phyloP scores from a whole-genome alignment of 2,888 invertebrate genomes.

The Dryocosmus kuriphilus region DNA sequence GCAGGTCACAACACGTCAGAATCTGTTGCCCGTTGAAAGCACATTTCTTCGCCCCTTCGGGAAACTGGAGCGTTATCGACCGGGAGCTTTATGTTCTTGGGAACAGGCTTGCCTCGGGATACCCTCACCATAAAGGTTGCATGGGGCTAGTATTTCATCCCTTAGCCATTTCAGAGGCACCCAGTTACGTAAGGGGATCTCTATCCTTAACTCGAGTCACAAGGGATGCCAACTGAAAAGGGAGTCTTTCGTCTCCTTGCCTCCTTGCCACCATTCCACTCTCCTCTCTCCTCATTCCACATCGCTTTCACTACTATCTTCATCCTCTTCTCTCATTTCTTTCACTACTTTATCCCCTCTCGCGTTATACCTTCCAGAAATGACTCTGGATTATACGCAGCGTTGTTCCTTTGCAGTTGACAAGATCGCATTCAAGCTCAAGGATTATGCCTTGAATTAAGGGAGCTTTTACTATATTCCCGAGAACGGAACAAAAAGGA shows the following conservation, averaged over 20 bases:
- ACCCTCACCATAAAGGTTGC: slow-evolving; percentile 46
- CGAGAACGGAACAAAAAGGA: neutral
- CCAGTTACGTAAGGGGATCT: slow-evolving; percentile 45
- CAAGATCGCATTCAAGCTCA: slow-evolving; percentile 36
- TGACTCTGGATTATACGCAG: slow-evolving; percentile 14
- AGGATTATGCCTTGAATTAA: slow-evolving; percentile 34
- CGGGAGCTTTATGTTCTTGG: slow-evolving; percentile 45
- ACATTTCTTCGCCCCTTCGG: slow-evolving; percentile 52
- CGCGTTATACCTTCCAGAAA: slow-evolving; percentile 25
- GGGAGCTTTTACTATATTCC: neutral
- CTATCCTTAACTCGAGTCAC: slow-evolving; percentile 47
- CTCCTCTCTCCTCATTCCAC: neutral
- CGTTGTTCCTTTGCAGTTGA: slow-evolving; percentile 27
- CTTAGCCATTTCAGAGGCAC: slow-evolving; percentile 45
- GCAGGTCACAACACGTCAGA: slow-evolving; percentile 42
- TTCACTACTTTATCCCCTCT: neutral
- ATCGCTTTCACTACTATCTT: neutral
- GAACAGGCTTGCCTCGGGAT: slow-evolving; percentile 48
- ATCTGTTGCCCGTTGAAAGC: slow-evolving; percentile 41
- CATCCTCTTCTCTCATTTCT: neutral
- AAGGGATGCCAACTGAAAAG: slow-evolving; percentile 53
- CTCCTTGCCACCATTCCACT: slow-evolving; percentile 47
- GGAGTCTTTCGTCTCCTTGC: slow-evolving; percentile 59
- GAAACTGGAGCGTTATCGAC: slow-evolving; percentile 53
- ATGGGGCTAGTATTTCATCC: slow-evolving; percentile 50